Evolutionary conservation across 1,140 invertebrate genomes (phyloP).

Genomic region (Drosophila repletoides): DNA sequence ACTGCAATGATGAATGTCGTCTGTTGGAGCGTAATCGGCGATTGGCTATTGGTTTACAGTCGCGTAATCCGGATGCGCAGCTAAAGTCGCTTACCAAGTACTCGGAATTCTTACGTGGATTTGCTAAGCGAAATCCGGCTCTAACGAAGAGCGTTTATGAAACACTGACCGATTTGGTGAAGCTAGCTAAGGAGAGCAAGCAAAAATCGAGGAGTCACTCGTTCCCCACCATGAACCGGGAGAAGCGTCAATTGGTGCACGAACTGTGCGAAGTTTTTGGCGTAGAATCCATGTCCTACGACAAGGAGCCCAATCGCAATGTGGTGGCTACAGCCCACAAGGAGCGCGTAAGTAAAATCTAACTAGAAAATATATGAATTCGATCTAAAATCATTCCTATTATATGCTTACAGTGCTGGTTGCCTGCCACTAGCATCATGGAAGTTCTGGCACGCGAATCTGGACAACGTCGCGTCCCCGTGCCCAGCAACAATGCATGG

Average conservation of each 20-base stretch:
- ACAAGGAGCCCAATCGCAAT: slow-evolving; percentile 96
- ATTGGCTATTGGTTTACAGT: slow-evolving; percentile 93
- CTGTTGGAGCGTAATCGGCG: slow-evolving; percentile 93
- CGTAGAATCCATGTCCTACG: slow-evolving; percentile 95
- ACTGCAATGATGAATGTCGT: slow-evolving; percentile 96
- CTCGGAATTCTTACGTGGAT: slow-evolving; percentile 93
- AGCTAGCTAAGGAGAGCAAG: slow-evolving; percentile 93
- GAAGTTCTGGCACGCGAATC: slow-evolving; percentile 90
- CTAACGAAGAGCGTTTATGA: slow-evolving; percentile 94
- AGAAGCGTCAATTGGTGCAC: slow-evolving; percentile 94
- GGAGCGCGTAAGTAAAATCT: slow-evolving; percentile 85
- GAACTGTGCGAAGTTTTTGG: slow-evolving; percentile 97
- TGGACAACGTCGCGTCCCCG: slow-evolving; percentile 89
- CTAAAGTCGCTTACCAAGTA: slow-evolving; percentile 91
- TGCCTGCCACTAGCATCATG: slow-evolving; percentile 92
- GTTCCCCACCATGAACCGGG: slow-evolving; percentile 96
- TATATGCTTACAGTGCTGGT: slow-evolving; percentile 91
- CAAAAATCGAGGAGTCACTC: slow-evolving; percentile 93
- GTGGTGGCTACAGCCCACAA: slow-evolving; percentile 95
- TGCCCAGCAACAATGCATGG: slow-evolving; percentile 85
- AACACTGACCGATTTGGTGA: slow-evolving; percentile 92
- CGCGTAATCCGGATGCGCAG: slow-evolving; percentile 91
- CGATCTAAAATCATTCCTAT: slow-evolving; percentile 11
- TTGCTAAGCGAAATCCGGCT: slow-evolving; percentile 90
- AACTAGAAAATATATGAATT: background rate